Conservation (phyloP, 2,113 vertebrate genomes). For the Propithecus coquereli region DNA sequence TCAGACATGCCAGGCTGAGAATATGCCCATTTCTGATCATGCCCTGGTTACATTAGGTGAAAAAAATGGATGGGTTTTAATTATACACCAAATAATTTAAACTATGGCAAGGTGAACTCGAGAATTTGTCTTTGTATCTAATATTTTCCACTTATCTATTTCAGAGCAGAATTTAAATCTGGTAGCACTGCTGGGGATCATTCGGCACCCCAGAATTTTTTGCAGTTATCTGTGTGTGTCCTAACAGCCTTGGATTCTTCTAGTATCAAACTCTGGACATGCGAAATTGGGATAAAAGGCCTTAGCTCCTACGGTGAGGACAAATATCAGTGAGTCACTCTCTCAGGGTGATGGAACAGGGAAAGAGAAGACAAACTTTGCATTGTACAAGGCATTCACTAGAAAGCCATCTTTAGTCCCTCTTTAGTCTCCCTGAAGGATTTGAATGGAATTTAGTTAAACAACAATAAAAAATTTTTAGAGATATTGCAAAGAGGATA, state of each 20-base stretch:
- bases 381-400: not conserved
- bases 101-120: not conserved
- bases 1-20: not conserved
- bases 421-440: not conserved
- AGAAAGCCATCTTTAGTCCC: not conserved
- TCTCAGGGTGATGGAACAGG: not conserved
- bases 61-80: not conserved
- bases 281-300: not conserved
- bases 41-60: not conserved
- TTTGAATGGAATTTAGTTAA: not conserved
- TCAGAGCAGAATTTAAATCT: not conserved
- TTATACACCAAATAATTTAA: not conserved
- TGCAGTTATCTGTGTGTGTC: not conserved
- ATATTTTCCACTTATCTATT: not conserved
- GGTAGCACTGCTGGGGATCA: not conserved
- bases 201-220: not conserved
- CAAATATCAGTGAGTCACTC: not conserved
- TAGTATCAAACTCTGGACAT: not conserved
- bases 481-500: not conserved
- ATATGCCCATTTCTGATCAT: not conserved
- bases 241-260: not conserved
- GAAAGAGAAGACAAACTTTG: not conserved
- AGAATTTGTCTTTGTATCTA: not conserved
- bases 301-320: not conserved
- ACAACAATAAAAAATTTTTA: not conserved